These are phyloP conservation scores for Cephalopholis sonnerati DNA, from an alignment of 2,113 vertebrate genomes.

Conservation along the genomic window DNA sequence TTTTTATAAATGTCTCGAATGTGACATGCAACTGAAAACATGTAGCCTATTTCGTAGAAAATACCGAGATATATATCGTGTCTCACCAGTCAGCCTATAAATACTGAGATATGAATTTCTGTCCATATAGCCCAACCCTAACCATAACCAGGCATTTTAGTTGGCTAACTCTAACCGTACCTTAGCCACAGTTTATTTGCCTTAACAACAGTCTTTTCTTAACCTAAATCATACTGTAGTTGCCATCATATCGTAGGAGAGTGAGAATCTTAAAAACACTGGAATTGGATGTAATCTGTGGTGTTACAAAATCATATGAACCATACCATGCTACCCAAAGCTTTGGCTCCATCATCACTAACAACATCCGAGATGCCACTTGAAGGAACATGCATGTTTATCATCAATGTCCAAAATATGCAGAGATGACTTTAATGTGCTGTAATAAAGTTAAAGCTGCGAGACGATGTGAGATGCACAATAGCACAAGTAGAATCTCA, in stretches of 20 bases:
- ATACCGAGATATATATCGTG: too few species aligned
- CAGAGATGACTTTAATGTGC: neutral
- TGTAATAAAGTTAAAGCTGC: neutral
- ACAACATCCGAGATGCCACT: neutral
- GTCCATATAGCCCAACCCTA: too few species aligned
- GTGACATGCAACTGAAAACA: too few species aligned
- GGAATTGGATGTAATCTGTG: neutral
- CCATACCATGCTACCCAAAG: too few species aligned
- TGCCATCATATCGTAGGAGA: too few species aligned
- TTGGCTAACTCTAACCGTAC: neutral
- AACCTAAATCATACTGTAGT: neutral
- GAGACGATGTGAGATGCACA: neutral
- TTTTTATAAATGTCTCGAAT: too few species aligned
- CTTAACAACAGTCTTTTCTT: too few species aligned
- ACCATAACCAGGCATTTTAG: neutral
- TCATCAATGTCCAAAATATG: neutral
- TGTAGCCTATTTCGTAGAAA: too few species aligned
- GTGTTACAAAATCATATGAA: too few species aligned
- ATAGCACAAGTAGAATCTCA: neutral
- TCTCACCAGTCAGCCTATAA: too few species aligned
- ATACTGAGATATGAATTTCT: too few species aligned
- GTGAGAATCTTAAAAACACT: neutral
- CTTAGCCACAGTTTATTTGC: neutral
- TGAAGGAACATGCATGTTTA: neutral
- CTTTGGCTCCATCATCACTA: too few species aligned